Evolutionary conservation across 2,797 vertebrate genomes (phyloP), one percentile per base, ranked within the genome.

Genomic region (Margarornis squamiger): DNA sequence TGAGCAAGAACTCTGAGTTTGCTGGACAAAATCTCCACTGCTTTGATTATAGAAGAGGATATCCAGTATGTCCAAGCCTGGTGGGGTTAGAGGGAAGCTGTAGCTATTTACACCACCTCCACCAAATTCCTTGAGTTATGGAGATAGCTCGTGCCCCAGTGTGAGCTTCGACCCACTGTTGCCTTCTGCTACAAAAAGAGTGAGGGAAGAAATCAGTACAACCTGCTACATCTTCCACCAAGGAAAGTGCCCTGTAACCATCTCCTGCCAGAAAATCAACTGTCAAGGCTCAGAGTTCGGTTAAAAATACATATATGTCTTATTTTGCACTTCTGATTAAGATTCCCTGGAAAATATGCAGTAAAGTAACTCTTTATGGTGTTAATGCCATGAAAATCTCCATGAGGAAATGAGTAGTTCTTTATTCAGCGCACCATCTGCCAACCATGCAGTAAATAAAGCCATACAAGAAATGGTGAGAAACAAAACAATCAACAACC

Each of bases 401-500:
- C 38, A 63, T 7, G 34, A 92, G 88, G 90, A 94, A 95, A 65
- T 36, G 27, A 86, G 84, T 76, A 61, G 86, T 49, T 93, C 88
- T 92, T 77, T 73, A 84, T 88, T 88, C 94, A 67, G 41, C 22
- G 41, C 79, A 94, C 85, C 92, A 93, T 94, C 95, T 96, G 95
- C 90, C 87, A 96, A 71, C 73, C 71, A 88, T 3, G 4, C 83
- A 81, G 77, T 90, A 95, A 96, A 93, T 95, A 96, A 91, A 89
- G 82, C 62, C 90, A 65, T 90, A 93, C 73, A 87, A 95, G 78
- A 93, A 88, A 92, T 52, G 73, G 90, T 90, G 88, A 96, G 94
- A 96, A 97, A 85, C 63, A 93, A 97, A 96, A 96, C 80, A 97
- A 97, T 88, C 94, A 96, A 92, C 94, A 90, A 84, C 76, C 88